These are phyloP conservation scores for Geotrypetes seraphini DNA, from an alignment of 2,797 vertebrate genomes.

Conservation along the genomic window DNA sequence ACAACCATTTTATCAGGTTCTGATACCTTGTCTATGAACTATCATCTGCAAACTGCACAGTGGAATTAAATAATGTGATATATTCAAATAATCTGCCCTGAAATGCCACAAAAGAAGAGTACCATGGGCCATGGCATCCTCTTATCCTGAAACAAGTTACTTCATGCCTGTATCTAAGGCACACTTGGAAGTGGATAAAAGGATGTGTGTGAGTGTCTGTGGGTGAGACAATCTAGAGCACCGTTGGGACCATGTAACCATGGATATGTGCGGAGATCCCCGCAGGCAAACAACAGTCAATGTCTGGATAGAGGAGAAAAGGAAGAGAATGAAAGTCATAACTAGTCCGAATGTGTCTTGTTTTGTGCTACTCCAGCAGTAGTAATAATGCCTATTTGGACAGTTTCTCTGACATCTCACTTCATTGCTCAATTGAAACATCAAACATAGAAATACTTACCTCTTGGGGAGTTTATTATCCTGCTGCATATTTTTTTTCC, in stretches of 20 bases:
- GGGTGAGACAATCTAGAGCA: neutral
- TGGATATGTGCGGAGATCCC: neutral
- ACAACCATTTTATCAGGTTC: too few species aligned
- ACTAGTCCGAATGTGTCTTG: neutral
- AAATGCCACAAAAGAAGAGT: neutral
- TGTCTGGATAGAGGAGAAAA: neutral
- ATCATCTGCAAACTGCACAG: too few species aligned
- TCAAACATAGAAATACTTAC: too few species aligned
- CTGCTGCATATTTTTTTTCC: too few species aligned
- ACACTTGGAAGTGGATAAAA: neutral
- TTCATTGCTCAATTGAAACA: too few species aligned
- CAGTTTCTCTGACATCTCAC: too few species aligned
- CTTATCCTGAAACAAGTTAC: neutral
- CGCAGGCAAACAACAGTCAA: neutral
- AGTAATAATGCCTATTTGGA: too few species aligned
- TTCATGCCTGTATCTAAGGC: neutral
- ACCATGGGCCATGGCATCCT: too few species aligned
- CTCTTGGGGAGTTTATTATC: too few species aligned
- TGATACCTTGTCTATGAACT: too few species aligned
- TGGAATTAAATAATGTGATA: neutral
- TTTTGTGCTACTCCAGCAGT: too few species aligned
- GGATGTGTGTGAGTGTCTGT: neutral
- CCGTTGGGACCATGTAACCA: neutral
- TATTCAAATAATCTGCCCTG: too few species aligned
- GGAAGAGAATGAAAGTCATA: neutral